Percentiles rank a stretch among this genome's conserved stretches.
These are phyloP conservation scores for Tinea trinotella DNA, from an alignment of 2,888 invertebrate genomes.

Conservation along the genomic window DNA sequence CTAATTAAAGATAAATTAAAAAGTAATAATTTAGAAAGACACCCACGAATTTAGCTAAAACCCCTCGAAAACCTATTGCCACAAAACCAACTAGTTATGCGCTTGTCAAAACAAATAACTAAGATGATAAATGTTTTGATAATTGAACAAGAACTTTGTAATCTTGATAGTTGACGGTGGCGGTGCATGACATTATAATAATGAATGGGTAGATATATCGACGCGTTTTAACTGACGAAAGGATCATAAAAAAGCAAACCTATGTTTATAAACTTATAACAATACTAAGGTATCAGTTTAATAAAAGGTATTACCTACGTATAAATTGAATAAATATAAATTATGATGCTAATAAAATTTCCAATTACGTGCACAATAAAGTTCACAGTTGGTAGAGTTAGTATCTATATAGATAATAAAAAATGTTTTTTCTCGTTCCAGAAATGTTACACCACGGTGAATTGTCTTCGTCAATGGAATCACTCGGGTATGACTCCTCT, in stretches of 20 bases:
- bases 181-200: constrained; percentile 5
- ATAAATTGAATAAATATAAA: no score
- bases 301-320: no score
- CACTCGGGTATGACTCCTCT: constrained; percentile 81
- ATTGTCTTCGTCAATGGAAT: constrained; percentile 83
- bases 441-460: constrained; percentile 83
- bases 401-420: no score
- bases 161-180: background rate
- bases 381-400: no score
- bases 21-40: constrained; percentile 7
- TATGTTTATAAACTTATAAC: no score
- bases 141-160: background rate
- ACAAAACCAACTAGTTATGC: constrained; percentile 18
- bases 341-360: no score
- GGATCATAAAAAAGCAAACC: no score
- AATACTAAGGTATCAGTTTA: no score
- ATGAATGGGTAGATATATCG: background rate
- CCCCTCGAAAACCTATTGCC: background rate
- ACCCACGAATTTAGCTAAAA: constrained; percentile 7
- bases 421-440: constrained; percentile 50
- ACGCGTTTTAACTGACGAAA: background rate
- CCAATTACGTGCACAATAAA: no score
- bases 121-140: constrained; percentile 21
- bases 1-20: constrained; percentile 10
- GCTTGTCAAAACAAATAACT: constrained; percentile 22